Conservation (phyloP, 92 coral and sea anemone genomes). For the Umimayanthus kanabou region DNA sequence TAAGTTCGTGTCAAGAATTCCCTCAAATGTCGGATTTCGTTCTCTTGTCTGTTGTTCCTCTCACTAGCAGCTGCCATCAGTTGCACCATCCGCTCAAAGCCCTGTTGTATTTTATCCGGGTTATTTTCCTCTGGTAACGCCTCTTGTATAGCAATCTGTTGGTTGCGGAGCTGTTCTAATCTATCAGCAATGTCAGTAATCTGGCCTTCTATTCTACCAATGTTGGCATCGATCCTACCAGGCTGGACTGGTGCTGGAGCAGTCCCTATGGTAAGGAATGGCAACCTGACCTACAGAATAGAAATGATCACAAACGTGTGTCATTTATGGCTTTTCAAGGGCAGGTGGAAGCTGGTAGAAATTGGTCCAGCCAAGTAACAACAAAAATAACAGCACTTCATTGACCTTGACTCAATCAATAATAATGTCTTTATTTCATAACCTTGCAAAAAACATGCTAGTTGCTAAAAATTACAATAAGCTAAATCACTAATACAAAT, state of each 20-base stretch:
- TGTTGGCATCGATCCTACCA: background rate
- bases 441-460: no score
- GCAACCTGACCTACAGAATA: constrained; percentile 11
- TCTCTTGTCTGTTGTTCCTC: constrained; percentile 20
- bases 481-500: no score
- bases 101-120: background rate
- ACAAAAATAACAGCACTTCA: no score
- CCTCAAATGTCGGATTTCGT: constrained; percentile 4
- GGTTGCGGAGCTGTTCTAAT: constrained; percentile 14
- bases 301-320: background rate
- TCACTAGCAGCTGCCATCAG: constrained; percentile 9
- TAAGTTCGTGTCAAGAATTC: background rate
- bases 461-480: no score
- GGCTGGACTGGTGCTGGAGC: constrained; percentile 7
- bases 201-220: constrained; percentile 22
- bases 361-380: no score
- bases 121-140: constrained; percentile 24
- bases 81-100: constrained; percentile 5
- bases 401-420: no score
- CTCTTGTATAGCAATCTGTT: constrained; percentile 18
- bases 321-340: no score
- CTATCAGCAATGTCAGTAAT: constrained; percentile 1
- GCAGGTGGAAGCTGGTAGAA: no score
- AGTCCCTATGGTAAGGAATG: constrained; percentile 29
- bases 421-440: no score